Percentiles rank a stretch among this genome's conserved stretches.
Evolutionary conservation across 2,888 invertebrate species (phyloP).

Genomic region (Standfussiana lucernea): DNA sequence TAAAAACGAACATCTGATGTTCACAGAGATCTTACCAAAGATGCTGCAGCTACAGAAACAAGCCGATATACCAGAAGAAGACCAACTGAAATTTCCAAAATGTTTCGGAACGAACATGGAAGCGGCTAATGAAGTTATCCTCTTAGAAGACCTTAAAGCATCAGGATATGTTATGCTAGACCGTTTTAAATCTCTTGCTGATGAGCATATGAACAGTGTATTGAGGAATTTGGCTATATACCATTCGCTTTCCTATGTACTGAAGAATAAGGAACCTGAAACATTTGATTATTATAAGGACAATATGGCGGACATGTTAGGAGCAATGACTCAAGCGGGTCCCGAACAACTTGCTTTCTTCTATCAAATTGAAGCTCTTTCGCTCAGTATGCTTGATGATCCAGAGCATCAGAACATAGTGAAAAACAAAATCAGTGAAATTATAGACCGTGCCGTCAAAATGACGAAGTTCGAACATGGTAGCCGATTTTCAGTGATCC

Average conservation of each 20-base stretch:
- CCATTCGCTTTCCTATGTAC: constrained; percentile 77
- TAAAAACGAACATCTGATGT: constrained; percentile 74
- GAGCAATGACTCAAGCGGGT: background rate
- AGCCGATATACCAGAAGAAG: constrained; percentile 70
- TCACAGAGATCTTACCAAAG: constrained; percentile 73
- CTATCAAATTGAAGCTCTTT: constrained; percentile 51
- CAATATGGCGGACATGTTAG: constrained; percentile 64
- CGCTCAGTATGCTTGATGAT: constrained; percentile 61
- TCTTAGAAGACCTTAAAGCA: constrained; percentile 76
- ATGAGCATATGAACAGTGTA: constrained; percentile 70
- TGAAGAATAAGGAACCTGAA: constrained; percentile 73
- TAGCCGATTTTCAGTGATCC: constrained; percentile 71
- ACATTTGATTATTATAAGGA: constrained; percentile 60
- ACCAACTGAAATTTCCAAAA: constrained; percentile 70
- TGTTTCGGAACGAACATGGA: constrained; percentile 74
- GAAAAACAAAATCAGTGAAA: constrained; percentile 51
- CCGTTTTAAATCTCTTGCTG: constrained; percentile 69
- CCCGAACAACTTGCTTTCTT: constrained; percentile 26
- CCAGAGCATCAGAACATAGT: constrained; percentile 66
- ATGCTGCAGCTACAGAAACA: constrained; percentile 71
- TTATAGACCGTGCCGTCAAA: constrained; percentile 35
- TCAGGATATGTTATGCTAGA: constrained; percentile 73
- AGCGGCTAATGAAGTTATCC: constrained; percentile 72
- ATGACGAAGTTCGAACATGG: constrained; percentile 54
- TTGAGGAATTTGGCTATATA: constrained; percentile 75